These are phyloP conservation scores for Patagioenas fasciata DNA, from an alignment of 2,113 vertebrate species.

Conservation along the genomic window DNA sequence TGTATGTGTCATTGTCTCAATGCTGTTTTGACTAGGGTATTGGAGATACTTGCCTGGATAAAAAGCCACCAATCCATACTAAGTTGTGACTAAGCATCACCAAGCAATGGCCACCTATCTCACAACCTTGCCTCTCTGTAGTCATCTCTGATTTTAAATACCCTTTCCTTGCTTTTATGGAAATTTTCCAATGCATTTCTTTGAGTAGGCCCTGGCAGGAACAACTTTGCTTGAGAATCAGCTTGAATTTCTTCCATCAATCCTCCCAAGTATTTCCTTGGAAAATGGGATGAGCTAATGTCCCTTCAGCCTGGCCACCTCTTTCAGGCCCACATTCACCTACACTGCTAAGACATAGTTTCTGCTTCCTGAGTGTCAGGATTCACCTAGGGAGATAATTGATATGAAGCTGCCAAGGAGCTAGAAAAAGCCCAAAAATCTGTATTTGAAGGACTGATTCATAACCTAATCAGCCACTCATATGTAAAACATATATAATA, in stretches of 20 bases:
- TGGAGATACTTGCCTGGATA: neutral
- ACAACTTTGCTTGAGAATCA: neutral
- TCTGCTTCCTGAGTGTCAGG: neutral
- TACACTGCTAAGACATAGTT: neutral
- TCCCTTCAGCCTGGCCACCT: neutral
- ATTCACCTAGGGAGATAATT: neutral
- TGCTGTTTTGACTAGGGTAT: neutral
- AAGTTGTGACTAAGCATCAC: neutral
- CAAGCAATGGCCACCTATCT: neutral
- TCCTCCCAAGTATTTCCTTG: neutral
- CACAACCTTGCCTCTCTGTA: neutral
- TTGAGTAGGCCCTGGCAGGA: neutral
- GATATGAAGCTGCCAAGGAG: neutral
- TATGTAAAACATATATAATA: neutral
- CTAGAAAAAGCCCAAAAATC: neutral
- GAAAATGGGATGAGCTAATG: neutral
- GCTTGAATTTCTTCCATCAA: neutral
- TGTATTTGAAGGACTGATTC: neutral
- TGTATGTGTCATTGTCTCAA: neutral
- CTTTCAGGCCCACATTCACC: neutral
- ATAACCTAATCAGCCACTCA: neutral
- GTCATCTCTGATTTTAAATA: neutral
- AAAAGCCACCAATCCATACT: neutral
- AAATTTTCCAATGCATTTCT: neutral
- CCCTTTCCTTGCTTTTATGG: neutral